phyloP scores from a whole-genome alignment of 1,140 invertebrate species.

The Drosophila ananassae region DNA sequence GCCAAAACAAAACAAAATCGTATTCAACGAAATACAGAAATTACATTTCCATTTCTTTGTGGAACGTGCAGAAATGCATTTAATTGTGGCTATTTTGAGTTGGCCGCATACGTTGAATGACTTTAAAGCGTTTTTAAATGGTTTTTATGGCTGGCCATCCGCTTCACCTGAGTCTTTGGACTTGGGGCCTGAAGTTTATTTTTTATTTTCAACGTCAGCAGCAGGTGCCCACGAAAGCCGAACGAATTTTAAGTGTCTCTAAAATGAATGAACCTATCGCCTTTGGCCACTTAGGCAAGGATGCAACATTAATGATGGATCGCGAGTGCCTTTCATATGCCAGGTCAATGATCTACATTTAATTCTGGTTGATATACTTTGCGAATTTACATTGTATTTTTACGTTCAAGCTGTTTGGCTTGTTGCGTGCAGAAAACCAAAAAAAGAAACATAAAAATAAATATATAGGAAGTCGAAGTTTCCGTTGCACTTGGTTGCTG shows the following conservation, averaged over 20 bases:
- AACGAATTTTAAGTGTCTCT: conserved; percentile 51
- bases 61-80: conserved; percentile 77
- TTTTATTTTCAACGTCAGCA: conserved; percentile 1
- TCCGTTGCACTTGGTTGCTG: conserved; percentile 52
- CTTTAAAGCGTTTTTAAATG: conserved; percentile 61
- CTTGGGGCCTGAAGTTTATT: not conserved
- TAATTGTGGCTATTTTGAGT: conserved; percentile 65
- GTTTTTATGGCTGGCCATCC: conserved; percentile 40
- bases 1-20: conserved; percentile 11
- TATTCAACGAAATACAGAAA: conserved; percentile 23
- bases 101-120: conserved; percentile 61
- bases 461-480: conserved; percentile 38
- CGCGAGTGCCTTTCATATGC: not conserved
- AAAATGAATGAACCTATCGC: conserved; percentile 32
- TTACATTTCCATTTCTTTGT: conserved; percentile 37
- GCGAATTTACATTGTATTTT: conserved; percentile 19
- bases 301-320: conserved; percentile 9
- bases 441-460: conserved; percentile 13
- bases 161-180: conserved; percentile 1
- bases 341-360: conserved; percentile 23
- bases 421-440: conserved; percentile 40
- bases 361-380: conserved; percentile 11
- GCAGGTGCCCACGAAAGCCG: conserved; percentile 53
- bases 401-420: not conserved
- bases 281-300: not conserved